These are phyloP conservation scores for Psittacus erithacus DNA, from an alignment of 2,113 vertebrate species.

Conservation along the genomic window DNA sequence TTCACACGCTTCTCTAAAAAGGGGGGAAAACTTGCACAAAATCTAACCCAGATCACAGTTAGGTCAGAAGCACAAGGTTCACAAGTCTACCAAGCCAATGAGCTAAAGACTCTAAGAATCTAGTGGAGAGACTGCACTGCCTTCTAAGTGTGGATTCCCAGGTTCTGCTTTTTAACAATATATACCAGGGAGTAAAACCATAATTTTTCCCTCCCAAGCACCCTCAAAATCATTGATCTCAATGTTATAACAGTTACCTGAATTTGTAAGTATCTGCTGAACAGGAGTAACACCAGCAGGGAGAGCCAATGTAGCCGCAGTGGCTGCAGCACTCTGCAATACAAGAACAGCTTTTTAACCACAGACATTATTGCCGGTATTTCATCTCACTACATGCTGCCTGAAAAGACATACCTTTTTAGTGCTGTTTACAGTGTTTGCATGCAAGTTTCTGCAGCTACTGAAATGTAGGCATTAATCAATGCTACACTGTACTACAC, in stretches of 20 bases:
- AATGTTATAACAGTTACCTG: conserved; percentile 77
- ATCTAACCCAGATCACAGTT: not conserved
- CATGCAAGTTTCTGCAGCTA: not conserved
- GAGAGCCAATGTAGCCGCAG: conserved; percentile 92
- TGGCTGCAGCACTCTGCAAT: conserved; percentile 95
- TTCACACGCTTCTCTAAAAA: not conserved
- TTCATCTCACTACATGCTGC: not conserved
- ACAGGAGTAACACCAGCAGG: conserved; percentile 92
- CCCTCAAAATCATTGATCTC: not conserved
- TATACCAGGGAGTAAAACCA: not conserved
- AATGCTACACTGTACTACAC: not conserved
- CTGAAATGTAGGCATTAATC: not conserved
- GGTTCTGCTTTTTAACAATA: not conserved
- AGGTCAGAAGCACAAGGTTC: not conserved
- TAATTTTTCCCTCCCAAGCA: not conserved
- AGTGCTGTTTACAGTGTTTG: not conserved
- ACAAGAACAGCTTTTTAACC: conserved; percentile 5
- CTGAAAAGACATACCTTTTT: not conserved
- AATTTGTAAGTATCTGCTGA: conserved; percentile 93
- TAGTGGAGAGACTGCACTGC: not conserved
- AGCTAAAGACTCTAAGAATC: not conserved
- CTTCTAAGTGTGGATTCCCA: not conserved
- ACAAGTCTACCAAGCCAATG: not conserved
- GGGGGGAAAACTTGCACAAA: not conserved
- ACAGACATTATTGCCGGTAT: not conserved